phyloP scores from a whole-genome alignment of 2,113 vertebrate genomes.

The Halichoerus grypus region DNA sequence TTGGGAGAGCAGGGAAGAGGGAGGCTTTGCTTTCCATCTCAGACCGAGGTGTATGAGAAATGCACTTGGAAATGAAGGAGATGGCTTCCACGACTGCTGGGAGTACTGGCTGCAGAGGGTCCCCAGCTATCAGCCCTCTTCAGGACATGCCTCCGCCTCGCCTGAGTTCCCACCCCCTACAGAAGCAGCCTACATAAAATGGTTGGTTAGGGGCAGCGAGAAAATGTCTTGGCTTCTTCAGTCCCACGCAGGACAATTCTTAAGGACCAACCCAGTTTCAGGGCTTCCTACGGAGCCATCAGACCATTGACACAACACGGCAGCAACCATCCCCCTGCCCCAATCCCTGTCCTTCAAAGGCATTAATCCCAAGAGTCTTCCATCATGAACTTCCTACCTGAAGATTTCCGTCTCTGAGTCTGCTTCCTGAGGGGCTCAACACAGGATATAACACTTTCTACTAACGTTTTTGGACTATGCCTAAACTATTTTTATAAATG shows the following conservation, averaged over 20 bases:
- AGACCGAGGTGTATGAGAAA: not conserved
- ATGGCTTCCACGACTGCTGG: not conserved
- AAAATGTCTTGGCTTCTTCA: not conserved
- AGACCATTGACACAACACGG: not conserved
- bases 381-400: not conserved
- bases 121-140: too few relatives aligned
- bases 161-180: too few relatives aligned
- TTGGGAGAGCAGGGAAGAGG: not conserved
- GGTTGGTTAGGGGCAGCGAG: not conserved
- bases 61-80: not conserved
- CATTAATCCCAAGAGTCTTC: not conserved
- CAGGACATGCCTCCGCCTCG: not conserved
- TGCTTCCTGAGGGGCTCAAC: not conserved
- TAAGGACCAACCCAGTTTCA: not conserved
- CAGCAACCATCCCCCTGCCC: too few relatives aligned
- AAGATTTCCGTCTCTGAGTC: not conserved
- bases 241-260: too few relatives aligned
- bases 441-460: not conserved
- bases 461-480: not conserved
- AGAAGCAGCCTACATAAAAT: not conserved
- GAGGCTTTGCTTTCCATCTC: not conserved
- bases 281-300: rapidly evolving
- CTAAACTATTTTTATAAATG: not conserved
- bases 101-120: too few relatives aligned
- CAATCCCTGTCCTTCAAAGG: not conserved